These are phyloP conservation scores for Disparrhopalites patrizii DNA, from an alignment of 2,888 invertebrate genomes.

Conservation along the genomic window DNA sequence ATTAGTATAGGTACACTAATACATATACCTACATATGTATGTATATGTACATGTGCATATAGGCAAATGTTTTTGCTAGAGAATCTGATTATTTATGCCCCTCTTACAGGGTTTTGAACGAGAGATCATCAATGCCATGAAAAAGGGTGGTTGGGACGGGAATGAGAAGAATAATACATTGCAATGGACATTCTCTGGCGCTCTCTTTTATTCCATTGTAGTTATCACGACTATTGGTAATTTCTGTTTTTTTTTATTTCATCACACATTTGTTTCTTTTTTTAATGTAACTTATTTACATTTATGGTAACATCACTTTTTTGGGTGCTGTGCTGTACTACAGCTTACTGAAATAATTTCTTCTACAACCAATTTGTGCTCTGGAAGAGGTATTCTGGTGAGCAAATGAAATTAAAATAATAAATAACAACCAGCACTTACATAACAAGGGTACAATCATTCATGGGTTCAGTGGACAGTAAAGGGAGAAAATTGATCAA, in stretches of 20 bases:
- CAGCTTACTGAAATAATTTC: no score
- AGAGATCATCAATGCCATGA: constrained; percentile 75
- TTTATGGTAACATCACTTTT: not conserved
- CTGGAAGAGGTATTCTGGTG: no score
- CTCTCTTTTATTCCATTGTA: constrained; percentile 92
- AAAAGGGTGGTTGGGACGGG: constrained; percentile 62
- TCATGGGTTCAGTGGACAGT: no score
- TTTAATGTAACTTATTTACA: not conserved
- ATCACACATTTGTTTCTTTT: not conserved
- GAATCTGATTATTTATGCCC: not conserved
- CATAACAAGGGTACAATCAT: no score
- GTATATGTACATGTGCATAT: not conserved
- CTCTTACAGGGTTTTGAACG: constrained; percentile 59
- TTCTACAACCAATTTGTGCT: no score
- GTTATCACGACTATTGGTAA: constrained; percentile 55
- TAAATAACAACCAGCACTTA: no score
- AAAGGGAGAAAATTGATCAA: no score
- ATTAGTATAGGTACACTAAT: no score
- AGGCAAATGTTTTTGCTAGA: not conserved
- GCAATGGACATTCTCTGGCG: constrained; percentile 85
- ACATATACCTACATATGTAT: no score
- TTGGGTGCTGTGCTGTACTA: no score
- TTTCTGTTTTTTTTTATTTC: not conserved
- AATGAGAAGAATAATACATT: constrained; percentile 53
- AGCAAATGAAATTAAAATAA: no score